phyloP scores from a whole-genome alignment of 1,140 invertebrate genomes.

The Dolichoris vasculosae region DNA sequence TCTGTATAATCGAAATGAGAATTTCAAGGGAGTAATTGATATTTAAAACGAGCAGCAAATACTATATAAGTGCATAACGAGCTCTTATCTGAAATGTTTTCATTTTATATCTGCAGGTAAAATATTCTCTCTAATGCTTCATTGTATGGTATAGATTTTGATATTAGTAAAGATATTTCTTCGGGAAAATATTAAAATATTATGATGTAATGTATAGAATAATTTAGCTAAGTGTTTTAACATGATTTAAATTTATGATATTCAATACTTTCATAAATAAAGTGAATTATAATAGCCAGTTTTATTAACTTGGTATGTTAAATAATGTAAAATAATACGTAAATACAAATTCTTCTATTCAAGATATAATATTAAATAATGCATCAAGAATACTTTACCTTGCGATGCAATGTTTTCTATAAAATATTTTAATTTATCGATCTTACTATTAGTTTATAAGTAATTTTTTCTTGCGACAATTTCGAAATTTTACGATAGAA shows the following conservation, averaged over 20 bases:
- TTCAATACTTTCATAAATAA: neutral
- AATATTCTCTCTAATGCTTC: slow-evolving; percentile 9
- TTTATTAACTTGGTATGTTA: neutral
- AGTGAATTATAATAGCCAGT: neutral
- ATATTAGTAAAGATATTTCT: neutral
- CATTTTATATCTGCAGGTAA: neutral
- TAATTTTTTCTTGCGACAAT: too few relatives aligned
- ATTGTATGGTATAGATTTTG: neutral
- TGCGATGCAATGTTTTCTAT: too few relatives aligned
- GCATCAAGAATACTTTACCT: too few relatives aligned
- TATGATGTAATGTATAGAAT: neutral
- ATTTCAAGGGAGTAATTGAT: slow-evolving; percentile 15
- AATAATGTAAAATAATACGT: neutral
- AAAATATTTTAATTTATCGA: too few relatives aligned
- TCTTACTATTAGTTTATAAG: too few relatives aligned
- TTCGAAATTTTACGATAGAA: too few relatives aligned
- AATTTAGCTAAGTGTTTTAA: neutral
- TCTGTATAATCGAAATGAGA: slow-evolving; percentile 12
- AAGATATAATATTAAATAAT: too few relatives aligned
- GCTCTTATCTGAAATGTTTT: slow-evolving; percentile 17
- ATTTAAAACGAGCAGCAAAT: slow-evolving; percentile 6
- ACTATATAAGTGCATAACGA: neutral
- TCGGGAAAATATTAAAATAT: neutral
- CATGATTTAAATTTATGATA: neutral
- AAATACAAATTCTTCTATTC: neutral